Base-by-base conservation (phyloP, 1,140 invertebrate species). In the Branchinecta lindahli region DNA sequence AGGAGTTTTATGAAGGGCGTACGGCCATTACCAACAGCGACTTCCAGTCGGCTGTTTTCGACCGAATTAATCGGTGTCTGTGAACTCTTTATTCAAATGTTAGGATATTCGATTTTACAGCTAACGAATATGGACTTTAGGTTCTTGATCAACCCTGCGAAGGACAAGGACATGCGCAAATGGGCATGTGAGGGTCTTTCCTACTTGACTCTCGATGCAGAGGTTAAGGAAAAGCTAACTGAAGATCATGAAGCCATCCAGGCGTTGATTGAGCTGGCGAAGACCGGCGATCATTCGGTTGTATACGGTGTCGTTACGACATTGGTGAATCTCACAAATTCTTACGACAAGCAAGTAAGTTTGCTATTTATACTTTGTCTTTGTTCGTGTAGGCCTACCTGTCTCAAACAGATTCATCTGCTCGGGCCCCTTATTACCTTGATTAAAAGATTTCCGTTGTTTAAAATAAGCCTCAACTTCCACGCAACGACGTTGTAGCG, bases 161-260 rank as follows among this genome's bases (percentile, higher is more conserved):
- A 95, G 77, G 90, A 96, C 75, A 84, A 86, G 71, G 92, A 96
- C 75, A 87, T 96, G 78, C 83, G 91, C 68, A 89, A 92, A 75
- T 98, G 95, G 94, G 94, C 96, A 0, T 91, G 93, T 44, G 97
- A 99, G 82, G 96, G 96, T 12, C 81, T 99, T 0, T 96, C 96
- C 0, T 99, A 98, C 78, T 81, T 99, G 4, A 96, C 95, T 7
- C 83, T 99, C 47, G 96, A 99, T 83, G 97, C 94, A 10, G 96
- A 99, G 80, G 92, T 99, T 0, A 99, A 99, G 77, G 96, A 99
- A 78, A 94, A 94, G 77, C 78, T 99, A 10, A 87, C 96, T 21
- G 88, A 92, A 76, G 94, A 99, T 77, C 84, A 83, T 72, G 76
- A 84, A 66, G 89, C 93, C 3, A 81, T 98, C 72, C 84, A 86